phyloP scores from a whole-genome alignment of 2,113 vertebrate genomes.

The Pica pica region DNA sequence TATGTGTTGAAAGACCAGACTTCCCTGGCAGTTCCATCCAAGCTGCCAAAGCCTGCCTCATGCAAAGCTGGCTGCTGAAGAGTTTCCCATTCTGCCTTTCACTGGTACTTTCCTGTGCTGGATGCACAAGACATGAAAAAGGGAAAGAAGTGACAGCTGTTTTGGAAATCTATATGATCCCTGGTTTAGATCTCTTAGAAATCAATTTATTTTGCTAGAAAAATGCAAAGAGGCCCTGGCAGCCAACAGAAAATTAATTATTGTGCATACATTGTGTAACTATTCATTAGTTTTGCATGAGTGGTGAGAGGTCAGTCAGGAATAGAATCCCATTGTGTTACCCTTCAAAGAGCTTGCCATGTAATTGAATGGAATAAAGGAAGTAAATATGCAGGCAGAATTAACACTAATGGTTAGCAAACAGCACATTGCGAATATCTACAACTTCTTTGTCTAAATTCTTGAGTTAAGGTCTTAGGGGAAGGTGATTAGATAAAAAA shows the following conservation, averaged over 20 bases:
- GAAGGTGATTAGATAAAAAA: not conserved
- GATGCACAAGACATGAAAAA: not conserved
- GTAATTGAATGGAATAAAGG: conserved; percentile 19
- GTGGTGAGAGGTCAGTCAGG: conserved; percentile 14
- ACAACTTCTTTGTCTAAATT: not conserved
- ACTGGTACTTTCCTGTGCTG: not conserved
- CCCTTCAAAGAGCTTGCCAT: not conserved
- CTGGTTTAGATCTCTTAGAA: not conserved
- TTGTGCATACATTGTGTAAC: not conserved
- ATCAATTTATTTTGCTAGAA: conserved; percentile 3
- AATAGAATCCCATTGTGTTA: conserved; percentile 34
- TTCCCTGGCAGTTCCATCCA: not conserved
- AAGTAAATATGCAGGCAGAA: conserved; percentile 19
- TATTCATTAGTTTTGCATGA: conserved; percentile 30
- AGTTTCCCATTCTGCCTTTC: not conserved
- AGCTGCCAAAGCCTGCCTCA: not conserved
- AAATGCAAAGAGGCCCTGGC: not conserved
- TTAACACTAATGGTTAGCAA: conserved; percentile 7
- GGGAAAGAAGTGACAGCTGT: not conserved
- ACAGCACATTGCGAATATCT: not conserved
- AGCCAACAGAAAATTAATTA: conserved; percentile 14
- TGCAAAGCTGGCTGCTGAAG: not conserved
- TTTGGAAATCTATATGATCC: not conserved
- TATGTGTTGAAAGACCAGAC: not conserved
- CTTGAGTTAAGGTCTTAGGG: not conserved